A percentile compares a stretch with the other conserved stretches of the same genome.
phyloP scores from a whole-genome alignment of 2,113 vertebrate genomes.

The Myotis brandtii region DNA sequence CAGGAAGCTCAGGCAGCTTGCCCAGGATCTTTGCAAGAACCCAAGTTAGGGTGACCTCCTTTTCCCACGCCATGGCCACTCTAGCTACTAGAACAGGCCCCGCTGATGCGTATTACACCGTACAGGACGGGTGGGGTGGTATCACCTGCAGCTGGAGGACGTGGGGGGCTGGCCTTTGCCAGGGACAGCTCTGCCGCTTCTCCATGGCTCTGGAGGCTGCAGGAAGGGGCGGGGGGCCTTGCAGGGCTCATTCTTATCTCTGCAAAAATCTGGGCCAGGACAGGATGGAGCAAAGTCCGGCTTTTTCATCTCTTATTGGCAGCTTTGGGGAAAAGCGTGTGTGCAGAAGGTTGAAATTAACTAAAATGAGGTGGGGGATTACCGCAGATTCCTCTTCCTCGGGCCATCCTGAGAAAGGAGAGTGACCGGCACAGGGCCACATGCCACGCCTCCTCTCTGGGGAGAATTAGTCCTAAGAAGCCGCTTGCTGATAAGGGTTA shows the following conservation, averaged over 20 bases:
- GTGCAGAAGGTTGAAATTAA: not conserved
- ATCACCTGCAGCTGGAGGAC: not conserved
- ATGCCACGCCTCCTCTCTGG: not conserved
- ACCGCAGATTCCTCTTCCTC: fast-evolving
- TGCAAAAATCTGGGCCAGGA: not conserved
- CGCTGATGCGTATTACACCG: fast-evolving
- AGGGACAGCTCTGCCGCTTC: not conserved
- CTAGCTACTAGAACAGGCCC: fast-evolving
- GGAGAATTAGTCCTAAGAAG: not conserved
- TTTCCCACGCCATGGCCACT: not conserved
- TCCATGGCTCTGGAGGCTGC: not conserved
- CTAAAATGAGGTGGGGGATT: not conserved
- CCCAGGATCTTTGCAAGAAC: not conserved
- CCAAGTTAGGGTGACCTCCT: not conserved
- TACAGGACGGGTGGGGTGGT: fast-evolving
- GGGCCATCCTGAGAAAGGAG: not conserved
- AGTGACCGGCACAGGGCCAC: fast-evolving
- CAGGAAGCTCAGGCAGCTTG: not conserved
- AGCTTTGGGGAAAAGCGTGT: not conserved
- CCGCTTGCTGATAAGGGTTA: not conserved
- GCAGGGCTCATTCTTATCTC: not conserved
- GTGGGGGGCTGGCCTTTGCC: fast-evolving
- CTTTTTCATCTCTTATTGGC: not conserved
- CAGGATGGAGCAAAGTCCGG: not conserved
- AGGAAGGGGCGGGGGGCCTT: not conserved